Conservation (phyloP, 1,140 invertebrate species). For the Acromyrmex heyeri region DNA sequence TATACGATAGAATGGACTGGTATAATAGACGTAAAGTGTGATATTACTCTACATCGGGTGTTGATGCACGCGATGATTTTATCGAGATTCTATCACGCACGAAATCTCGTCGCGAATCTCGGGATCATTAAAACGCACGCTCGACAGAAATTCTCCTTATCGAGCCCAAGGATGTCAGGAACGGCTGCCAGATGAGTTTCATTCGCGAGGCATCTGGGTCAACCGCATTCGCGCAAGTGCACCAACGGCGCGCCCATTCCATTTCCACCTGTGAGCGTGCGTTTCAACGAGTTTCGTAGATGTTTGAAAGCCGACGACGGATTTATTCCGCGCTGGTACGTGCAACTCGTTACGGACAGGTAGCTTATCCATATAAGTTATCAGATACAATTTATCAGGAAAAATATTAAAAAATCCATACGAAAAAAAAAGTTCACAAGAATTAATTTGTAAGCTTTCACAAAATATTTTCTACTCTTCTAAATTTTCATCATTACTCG, state of each 20-base stretch:
- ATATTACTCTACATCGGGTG: slow-evolving; percentile 1
- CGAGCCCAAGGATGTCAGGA: slow-evolving; percentile 77
- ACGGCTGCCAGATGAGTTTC: slow-evolving; percentile 74
- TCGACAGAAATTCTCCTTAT: slow-evolving; percentile 65
- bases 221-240: slow-evolving; percentile 71
- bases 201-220: slow-evolving; percentile 79
- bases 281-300: slow-evolving; percentile 47
- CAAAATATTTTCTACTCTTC: too few species aligned
- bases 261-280: slow-evolving; percentile 69
- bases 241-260: slow-evolving; percentile 70
- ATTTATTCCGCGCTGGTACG: slow-evolving; percentile 36
- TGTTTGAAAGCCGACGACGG: slow-evolving; percentile 38
- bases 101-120: slow-evolving; percentile 6
- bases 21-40: not conserved
- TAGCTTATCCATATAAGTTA: not conserved
- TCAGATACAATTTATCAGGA: not conserved
- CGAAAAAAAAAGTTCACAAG: too few species aligned
- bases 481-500: too few species aligned
- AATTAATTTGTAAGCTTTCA: too few species aligned
- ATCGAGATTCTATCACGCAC: slow-evolving; percentile 44
- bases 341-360: slow-evolving; percentile 27
- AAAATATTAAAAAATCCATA: not conserved
- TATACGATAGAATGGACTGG: not conserved
- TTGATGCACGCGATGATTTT: slow-evolving; percentile 15
- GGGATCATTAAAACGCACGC: slow-evolving; percentile 33